Evolutionary conservation across 2,888 invertebrate species (phyloP), one percentile per base, ranked within the genome.

Genomic region (Ctena decussata): DNA sequence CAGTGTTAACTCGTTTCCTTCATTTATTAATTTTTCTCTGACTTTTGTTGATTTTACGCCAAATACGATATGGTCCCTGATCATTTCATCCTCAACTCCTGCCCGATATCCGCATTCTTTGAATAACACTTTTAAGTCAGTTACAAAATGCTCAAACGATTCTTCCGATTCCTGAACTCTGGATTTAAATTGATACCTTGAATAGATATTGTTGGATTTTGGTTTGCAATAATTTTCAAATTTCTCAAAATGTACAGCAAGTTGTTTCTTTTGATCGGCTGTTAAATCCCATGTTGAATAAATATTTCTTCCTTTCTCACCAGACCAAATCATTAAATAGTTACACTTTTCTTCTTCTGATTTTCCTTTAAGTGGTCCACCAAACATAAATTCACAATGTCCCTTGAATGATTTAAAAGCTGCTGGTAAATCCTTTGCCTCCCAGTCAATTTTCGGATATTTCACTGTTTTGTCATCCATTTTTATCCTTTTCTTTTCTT

Each of bases 11-110:
- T 60, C 60, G n/a, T n/a, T n/a, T 8, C 60, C 60, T 30, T 60
- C 60, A 60, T n/a, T 60, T 8, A 60, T 30, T 8, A 60, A n/a
- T 60, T 60, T 60, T 60, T 60, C 60, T 27, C 60, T 27, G 8
- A 60, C 60, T n/a, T 30, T 60, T 8, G 30, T 11, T 12, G n/a
- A 60, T 60, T 30, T 30, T 12, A 84, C 32, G 27, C 84, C 82
- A 74, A 86, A 88, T 6, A 86, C 82, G 57, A 82, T 84, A 37
- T 84, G 80, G 41, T 84, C 85, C 15, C 84, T 46, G n/a, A 82
- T 65, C 69, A 85, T 46, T 18, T 78, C 71, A 65, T 82, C 81
- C 18, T 78, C n/a, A 18, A 78, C n/a, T 21, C 27, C 57, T 32
- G 32, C 46, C n/a, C 49, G 24, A 70, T 85, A 86, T n/a, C 11